phyloP scores from a whole-genome alignment of 2,888 invertebrate species.

The Bombylius major region DNA sequence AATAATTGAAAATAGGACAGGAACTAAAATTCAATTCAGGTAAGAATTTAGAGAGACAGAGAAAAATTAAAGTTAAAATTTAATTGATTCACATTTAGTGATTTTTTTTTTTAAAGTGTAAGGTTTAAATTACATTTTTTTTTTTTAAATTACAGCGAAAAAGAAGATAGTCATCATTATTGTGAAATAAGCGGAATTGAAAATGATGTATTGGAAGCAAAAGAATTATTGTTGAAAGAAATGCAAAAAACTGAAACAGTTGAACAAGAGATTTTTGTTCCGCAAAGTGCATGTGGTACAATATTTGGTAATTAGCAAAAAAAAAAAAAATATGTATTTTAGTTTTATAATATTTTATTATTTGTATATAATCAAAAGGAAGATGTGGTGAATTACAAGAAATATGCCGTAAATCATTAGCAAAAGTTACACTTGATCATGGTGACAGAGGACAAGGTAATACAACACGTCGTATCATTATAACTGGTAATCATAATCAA shows the following conservation, averaged over 20 bases:
- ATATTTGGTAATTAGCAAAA: conserved; percentile 47
- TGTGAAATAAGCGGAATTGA: conserved; percentile 59
- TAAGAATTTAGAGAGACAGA: conserved; percentile 15
- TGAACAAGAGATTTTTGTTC: conserved; percentile 53
- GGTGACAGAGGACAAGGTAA: conserved; percentile 27
- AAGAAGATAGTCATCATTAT: conserved; percentile 45
- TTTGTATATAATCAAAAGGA: conserved; percentile 29
- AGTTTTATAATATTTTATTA: not conserved
- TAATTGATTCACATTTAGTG: too few species aligned
- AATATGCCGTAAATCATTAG: conserved; percentile 58
- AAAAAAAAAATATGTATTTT: not conserved
- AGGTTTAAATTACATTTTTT: not conserved
- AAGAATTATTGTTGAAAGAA: conserved; percentile 54
- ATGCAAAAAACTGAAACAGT: conserved; percentile 54
- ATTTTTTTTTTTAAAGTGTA: too few species aligned
- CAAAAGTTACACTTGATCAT: conserved; percentile 52
- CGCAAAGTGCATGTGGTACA: conserved; percentile 51
- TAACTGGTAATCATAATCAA: conserved; percentile 59
- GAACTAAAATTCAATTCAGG: conserved; percentile 45
- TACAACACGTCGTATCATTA: conserved; percentile 30
- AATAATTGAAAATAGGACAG: conserved; percentile 58
- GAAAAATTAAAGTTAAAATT: too few species aligned
- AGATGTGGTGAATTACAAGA: conserved; percentile 58
- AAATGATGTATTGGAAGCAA: conserved; percentile 57
- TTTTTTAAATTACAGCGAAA: conserved; percentile 35